Evolutionary conservation across 2,888 invertebrate genomes (phyloP), one percentile per base, ranked within the genome.

Genomic region (Gordius sp.): DNA sequence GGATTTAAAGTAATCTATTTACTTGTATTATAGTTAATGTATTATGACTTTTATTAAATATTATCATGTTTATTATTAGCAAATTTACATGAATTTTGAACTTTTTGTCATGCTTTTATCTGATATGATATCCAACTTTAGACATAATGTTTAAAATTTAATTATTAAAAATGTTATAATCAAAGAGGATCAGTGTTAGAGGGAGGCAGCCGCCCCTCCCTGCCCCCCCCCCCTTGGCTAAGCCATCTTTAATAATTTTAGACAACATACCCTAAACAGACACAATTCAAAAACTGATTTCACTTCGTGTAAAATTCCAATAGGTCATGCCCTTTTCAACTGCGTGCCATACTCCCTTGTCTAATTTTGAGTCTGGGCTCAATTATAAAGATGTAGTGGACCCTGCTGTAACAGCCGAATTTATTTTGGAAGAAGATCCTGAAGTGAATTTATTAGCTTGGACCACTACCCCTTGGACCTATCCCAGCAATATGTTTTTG

Each of bases 401-500:
- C 72, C 91, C 93, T 2, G 26, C 55, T 20, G 20, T 54, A 8
- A 28, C 28, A 2, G 27, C 27, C 8, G 8, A 2, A 4, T 54
- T 54, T 27, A 25, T 27, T 54, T 20, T 54, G 4, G 16, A 26
- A 2, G 26, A 25, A 25, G 20, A 8, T 16, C n/a, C 39, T 13
- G 68, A 67, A 33, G 78, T 78, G 39, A 75, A 76, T 27, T 68
- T 89, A 57, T 72, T 91, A 4, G 83, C 86, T 1, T 99, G 97
- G 97, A 99, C 97, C 0, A 97, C 97, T 2, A 99, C 97, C 8
- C 97, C 97, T 0, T 99, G 97, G 97, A 99, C 97, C 23, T 73
- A 99, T 60, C 97, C 97, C 0, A 87, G 87, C 64, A 99, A 99
- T 71, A 71, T 91, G 63, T 78, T 87, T 1, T 77, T 91, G 1